These are phyloP conservation scores for Sebastes minor DNA, from an alignment of 2,797 vertebrate genomes.

Conservation along the genomic window DNA sequence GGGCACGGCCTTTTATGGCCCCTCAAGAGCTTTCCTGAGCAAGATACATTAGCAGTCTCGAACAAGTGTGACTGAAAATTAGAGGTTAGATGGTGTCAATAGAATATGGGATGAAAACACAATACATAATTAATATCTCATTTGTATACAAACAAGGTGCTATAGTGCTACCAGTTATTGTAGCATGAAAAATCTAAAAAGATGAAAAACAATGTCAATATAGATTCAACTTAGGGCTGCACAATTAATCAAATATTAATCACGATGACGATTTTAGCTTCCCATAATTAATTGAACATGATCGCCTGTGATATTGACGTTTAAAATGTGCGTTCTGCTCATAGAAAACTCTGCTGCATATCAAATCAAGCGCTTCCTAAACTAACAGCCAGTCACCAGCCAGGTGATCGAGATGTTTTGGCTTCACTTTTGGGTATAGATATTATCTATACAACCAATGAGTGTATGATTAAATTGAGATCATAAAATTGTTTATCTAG, in stretches of 20 bases:
- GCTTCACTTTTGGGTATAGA: background rate
- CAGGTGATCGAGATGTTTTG: background rate
- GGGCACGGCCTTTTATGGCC: conserved; percentile 9
- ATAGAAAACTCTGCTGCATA: background rate
- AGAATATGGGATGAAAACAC: background rate
- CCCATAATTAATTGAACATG: background rate
- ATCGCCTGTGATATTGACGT: background rate
- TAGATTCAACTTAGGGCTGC: background rate
- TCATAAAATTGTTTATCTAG: background rate
- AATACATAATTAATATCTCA: background rate
- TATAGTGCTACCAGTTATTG: background rate
- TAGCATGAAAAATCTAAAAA: background rate
- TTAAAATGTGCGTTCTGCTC: background rate
- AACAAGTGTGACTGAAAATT: conserved; percentile 2
- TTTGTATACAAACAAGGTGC: background rate
- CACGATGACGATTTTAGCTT: too few species aligned
- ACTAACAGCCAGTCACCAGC: background rate
- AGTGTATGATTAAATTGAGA: background rate
- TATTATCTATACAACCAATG: background rate
- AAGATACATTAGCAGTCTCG: conserved; percentile 26
- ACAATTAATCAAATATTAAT: too few species aligned
- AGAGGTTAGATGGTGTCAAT: conserved; percentile 2
- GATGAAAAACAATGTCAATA: too few species aligned
- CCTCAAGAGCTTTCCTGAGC: conserved; percentile 28
- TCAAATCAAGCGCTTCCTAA: background rate